A percentile compares a stretch with the other conserved stretches of the same genome.
phyloP scores from a whole-genome alignment of 2,888 invertebrate species.

The Hypomecis punctinalis region DNA sequence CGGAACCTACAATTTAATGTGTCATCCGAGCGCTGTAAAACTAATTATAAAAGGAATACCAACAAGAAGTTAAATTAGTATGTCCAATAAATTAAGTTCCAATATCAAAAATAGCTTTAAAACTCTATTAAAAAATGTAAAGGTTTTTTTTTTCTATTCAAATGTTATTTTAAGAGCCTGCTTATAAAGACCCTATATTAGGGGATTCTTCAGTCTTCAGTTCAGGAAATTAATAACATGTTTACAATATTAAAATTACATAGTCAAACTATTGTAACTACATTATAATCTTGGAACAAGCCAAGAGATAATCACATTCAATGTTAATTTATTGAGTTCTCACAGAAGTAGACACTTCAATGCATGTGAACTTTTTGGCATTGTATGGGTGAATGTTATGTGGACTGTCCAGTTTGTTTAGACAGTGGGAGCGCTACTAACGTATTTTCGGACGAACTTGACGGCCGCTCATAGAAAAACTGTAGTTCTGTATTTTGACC shows the following conservation, averaged over 20 bases:
- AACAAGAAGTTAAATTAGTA: too few relatives aligned
- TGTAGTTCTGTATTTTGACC: neutral
- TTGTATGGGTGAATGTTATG: constrained; percentile 74
- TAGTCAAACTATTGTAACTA: neutral
- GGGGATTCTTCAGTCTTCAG: too few relatives aligned
- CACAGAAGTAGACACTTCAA: constrained; percentile 54
- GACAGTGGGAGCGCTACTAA: neutral
- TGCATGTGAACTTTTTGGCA: constrained; percentile 77
- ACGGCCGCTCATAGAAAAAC: neutral
- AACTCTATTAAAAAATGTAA: too few relatives aligned
- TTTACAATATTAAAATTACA: neutral
- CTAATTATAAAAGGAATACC: too few relatives aligned
- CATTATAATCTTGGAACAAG: constrained; percentile 1
- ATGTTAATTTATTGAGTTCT: constrained; percentile 54
- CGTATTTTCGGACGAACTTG: neutral
- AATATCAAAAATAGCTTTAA: too few relatives aligned
- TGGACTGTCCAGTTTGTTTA: constrained; percentile 26
- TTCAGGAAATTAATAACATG: too few relatives aligned
- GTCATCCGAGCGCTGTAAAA: too few relatives aligned
- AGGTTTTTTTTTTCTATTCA: too few relatives aligned
- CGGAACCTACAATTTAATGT: too few relatives aligned
- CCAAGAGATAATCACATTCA: constrained; percentile 38
- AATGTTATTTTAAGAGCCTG: too few relatives aligned
- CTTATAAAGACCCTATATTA: too few relatives aligned
- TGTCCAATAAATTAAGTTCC: too few relatives aligned